These are phyloP conservation scores for Watsonalla binaria DNA, from an alignment of 2,888 invertebrate species.

Conservation along the genomic window DNA sequence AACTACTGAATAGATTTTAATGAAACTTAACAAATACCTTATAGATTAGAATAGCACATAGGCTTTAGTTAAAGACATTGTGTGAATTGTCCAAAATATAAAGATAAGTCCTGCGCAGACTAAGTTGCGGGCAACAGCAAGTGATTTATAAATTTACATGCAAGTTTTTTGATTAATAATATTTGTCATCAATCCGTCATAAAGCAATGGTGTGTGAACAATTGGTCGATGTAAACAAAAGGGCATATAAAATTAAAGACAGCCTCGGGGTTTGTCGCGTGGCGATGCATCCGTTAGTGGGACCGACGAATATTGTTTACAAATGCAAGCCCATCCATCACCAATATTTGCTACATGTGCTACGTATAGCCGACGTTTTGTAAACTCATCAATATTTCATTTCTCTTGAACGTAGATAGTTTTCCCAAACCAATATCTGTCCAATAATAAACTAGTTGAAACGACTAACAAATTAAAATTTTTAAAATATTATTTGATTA, in stretches of 20 bases:
- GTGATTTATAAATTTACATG: not conserved
- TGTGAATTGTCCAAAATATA: no score
- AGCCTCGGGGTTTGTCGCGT: conserved; percentile 34
- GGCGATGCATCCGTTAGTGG: conserved; percentile 28
- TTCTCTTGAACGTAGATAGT: conserved; percentile 11
- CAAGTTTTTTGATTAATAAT: conserved; percentile 17
- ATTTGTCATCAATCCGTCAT: conserved; percentile 37
- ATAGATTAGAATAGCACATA: no score
- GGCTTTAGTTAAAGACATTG: no score
- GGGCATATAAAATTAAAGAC: conserved; percentile 59
- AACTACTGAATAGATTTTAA: no score
- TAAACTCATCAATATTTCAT: conserved; percentile 19
- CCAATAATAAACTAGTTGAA: no score
- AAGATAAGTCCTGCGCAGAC: no score
- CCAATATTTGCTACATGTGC: conserved; percentile 46
- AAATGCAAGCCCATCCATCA: conserved; percentile 58
- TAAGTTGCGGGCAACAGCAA: no score
- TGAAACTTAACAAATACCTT: no score
- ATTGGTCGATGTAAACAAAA: conserved; percentile 39
- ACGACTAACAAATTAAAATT: no score
- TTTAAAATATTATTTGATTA: no score
- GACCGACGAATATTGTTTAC: conserved; percentile 56
- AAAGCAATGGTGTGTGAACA: conserved; percentile 34
- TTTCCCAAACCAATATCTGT: no score
- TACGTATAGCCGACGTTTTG: conserved; percentile 23